Conservation (phyloP, 2,797 vertebrate species). For the Crocodylus rhombifer region DNA sequence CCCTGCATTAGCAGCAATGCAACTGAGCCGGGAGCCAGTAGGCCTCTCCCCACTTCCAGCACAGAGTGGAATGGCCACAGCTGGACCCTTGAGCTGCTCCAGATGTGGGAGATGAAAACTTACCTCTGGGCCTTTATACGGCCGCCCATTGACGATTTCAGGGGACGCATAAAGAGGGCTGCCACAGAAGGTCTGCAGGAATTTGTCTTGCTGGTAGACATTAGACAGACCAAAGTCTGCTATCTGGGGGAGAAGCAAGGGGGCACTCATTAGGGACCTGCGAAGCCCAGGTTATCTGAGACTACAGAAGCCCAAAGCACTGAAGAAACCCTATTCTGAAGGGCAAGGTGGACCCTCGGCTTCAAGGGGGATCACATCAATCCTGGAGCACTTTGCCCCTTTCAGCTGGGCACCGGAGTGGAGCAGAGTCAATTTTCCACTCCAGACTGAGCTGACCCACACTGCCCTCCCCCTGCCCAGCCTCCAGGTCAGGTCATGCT, state of each 20-base stretch:
- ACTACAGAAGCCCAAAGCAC: neutral
- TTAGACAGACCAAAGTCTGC: constrained; percentile 98
- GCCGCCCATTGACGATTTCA: constrained; percentile 95
- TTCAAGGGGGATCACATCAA: too few species aligned
- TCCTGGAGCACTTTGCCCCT: neutral
- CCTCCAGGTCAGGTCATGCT: too few species aligned
- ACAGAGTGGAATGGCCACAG: rapidly evolving
- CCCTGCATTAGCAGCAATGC: neutral
- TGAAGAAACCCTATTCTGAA: neutral
- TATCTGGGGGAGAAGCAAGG: constrained; percentile 81
- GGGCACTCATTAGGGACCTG: neutral
- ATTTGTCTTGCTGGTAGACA: constrained; percentile 89
- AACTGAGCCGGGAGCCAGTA: rapidly evolving
- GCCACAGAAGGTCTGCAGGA: constrained; percentile 95
- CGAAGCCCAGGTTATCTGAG: neutral
- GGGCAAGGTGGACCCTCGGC: neutral
- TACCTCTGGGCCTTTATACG: constrained; percentile 93
- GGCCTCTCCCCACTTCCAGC: rapidly evolving
- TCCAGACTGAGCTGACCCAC: neutral
- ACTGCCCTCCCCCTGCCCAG: too few species aligned
- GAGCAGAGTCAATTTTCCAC: neutral
- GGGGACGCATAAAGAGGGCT: constrained; percentile 97
- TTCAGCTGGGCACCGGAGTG: neutral
- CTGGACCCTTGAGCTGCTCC: neutral
- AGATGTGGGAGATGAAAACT: neutral